Conservation (phyloP, 2,888 invertebrate genomes). For the Sesia bembeciformis region DNA sequence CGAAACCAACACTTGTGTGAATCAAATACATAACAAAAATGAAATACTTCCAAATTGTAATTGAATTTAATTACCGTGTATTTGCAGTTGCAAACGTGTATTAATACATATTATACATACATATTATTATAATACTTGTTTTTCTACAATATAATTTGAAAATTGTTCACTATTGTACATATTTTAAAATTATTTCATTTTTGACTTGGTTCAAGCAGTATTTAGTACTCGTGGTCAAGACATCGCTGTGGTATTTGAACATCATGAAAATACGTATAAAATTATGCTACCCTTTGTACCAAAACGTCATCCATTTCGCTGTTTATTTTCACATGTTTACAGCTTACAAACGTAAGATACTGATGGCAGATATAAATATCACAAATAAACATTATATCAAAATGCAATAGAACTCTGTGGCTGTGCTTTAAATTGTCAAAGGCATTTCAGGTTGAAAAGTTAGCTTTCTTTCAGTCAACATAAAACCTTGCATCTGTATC, state of each 20-base stretch:
- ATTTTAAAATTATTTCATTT: constrained; percentile 2
- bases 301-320: too few relatives aligned
- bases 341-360: too few relatives aligned
- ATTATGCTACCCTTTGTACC: too few relatives aligned
- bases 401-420: too few relatives aligned
- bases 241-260: not conserved
- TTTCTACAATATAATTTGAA: not conserved
- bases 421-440: too few relatives aligned
- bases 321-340: too few relatives aligned
- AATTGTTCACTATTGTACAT: not conserved
- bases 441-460: too few relatives aligned
- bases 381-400: too few relatives aligned
- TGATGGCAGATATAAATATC: too few relatives aligned
- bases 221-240: not conserved
- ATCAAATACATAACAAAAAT: constrained; percentile 1
- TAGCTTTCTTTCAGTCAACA: too few relatives aligned
- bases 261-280: too few relatives aligned
- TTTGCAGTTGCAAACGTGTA: not conserved
- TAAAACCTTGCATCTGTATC: too few relatives aligned
- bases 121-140: not conserved
- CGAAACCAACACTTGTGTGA: not conserved
- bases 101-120: not conserved
- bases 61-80: not conserved
- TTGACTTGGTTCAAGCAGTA: not conserved
- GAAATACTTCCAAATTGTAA: not conserved